Base-by-base conservation (phyloP, 2,113 vertebrate genomes). In the Cariama cristata region DNA sequence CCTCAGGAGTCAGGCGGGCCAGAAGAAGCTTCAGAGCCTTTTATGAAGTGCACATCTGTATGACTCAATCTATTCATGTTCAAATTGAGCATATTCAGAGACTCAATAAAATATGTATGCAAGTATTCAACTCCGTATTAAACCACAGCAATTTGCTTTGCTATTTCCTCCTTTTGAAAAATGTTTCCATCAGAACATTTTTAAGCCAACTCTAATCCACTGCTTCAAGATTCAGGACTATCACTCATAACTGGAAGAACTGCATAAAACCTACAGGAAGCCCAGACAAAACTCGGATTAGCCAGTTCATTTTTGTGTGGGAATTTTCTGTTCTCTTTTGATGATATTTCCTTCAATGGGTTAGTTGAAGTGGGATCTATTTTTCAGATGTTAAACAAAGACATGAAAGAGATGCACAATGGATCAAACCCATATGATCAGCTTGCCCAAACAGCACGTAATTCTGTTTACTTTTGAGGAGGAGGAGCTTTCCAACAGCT, bases 221-320 rank as follows among this genome's bases (percentile, higher is more conserved):
- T n/a, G 15, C 30, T 64, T 58, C 50, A 62, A 24, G 26, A 40
- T 59, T 72, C 32, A 45, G 35, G 33, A 64, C 45, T 64, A 11
- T 9, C 42, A 68, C 44, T 27, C 60, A 1, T 40, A 67, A 28
- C 14, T 14, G 30, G 13, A 74, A 84, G 53, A 84, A 32, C 28
- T 38, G 13, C 0, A 0, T 9, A 55, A 90, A 84, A 27, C 18
- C 55, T 66, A 19, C 27, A 53, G 69, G 40, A 56, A 87, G 32
- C 6, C 27, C n/a, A 64, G 35, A 32, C 7, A 64, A 76, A 86
- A 55, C 24, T 68, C 3, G 1, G 19, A 55, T 33, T 38, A 42
- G 4, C 11, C 0, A 0, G 19, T 20, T 63, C 19, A 8, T 73
- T 80, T 87, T 8, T 24, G 20, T 16, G 21, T 2, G 2, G 33